Evolutionary conservation across 1,140 invertebrate genomes (phyloP), one percentile per base, ranked within the genome.

Genomic region (Grapholita molesta): DNA sequence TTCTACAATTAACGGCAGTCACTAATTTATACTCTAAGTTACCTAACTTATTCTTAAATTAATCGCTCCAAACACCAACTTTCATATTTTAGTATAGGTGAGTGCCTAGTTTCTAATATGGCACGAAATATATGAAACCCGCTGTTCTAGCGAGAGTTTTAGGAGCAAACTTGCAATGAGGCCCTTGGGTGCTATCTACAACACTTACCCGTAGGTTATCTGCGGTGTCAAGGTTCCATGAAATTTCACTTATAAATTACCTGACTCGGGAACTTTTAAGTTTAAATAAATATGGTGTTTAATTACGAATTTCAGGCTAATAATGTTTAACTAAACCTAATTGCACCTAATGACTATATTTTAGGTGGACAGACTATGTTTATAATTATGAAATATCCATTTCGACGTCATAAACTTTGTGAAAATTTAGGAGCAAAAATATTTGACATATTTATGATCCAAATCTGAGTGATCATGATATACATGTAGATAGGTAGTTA

Each of bases 101-200:
- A n/a, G n/a, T 38, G 15, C 72, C 68, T 61, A 33, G 74, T 75
- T 71, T 76, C 75, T 79, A 76, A 81, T 79, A 77, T 73, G 73
- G 72, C 68, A 66, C 69, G 70, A 77, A 75, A 77, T 81, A 81
- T 76, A 77, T 72, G 72, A 64, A 48, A 38, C 67, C 73, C 69
- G 68, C 61, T 76, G 76, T 76, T 55, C 74, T 75, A 73, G 67
- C 71, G 76, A 80, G 74, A 78, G 72, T 78, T 70, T 70, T 28
- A 61, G 42, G 55, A 42, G 72, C 55, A 70, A 76, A 76, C 73
- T 79, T 74, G 73, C 71, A 75, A 83, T 77, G 76, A 73, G 71
- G 69, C 80, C 73, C 80, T 21, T 23, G 78, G 71, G 78, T 15
- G 70, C 75, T 73, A 83, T 80, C 77, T 72, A 77, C 74, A 75